Percentiles rank a stretch among this genome's conserved stretches.
phyloP scores from a whole-genome alignment of 2,888 invertebrate species.

The Brachypterus glaber region DNA sequence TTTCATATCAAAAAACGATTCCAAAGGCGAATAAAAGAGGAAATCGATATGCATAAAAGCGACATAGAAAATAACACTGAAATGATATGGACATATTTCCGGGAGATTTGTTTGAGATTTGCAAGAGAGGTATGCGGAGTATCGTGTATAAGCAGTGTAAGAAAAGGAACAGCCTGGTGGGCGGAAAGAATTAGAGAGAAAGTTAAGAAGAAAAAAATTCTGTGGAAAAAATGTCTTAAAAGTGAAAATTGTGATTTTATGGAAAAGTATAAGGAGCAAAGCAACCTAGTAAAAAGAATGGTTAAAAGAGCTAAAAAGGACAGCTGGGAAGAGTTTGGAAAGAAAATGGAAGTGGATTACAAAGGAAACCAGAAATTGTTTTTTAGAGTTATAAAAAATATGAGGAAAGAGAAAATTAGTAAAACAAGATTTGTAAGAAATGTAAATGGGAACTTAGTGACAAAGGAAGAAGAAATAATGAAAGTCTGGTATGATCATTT shows the following conservation, averaged over 20 bases:
- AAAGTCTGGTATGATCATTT: slow-evolving; percentile 4
- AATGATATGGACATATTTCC: slow-evolving; percentile 2
- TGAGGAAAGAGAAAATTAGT: slow-evolving; percentile 1
- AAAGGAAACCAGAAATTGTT: slow-evolving; percentile 6
- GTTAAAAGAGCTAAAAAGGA: slow-evolving; percentile 3
- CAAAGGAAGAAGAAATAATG: background rate
- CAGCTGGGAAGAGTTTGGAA: slow-evolving; percentile 5
- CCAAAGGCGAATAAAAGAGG: too few species aligned
- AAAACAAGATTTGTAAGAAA: slow-evolving; percentile 3
- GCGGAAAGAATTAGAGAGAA: too few species aligned
- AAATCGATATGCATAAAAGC: background rate
- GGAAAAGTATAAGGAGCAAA: slow-evolving; percentile 3
- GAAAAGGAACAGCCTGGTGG: slow-evolving; percentile 9
- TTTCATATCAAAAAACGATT: too few species aligned
- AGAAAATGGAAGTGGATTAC: slow-evolving; percentile 4
- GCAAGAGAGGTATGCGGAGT: slow-evolving; percentile 4
- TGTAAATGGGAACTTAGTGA: background rate
- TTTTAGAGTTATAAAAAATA: slow-evolving; percentile 4
- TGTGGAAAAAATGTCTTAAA: background rate
- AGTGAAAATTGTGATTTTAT: background rate
- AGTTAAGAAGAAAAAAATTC: slow-evolving; percentile 1
- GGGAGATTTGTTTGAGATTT: slow-evolving; percentile 2
- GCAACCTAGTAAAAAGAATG: slow-evolving; percentile 1
- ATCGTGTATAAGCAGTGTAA: background rate
- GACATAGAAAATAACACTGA: background rate